These are phyloP conservation scores for Papilio polytes DNA, from an alignment of 1,140 invertebrate genomes.

Conservation along the genomic window DNA sequence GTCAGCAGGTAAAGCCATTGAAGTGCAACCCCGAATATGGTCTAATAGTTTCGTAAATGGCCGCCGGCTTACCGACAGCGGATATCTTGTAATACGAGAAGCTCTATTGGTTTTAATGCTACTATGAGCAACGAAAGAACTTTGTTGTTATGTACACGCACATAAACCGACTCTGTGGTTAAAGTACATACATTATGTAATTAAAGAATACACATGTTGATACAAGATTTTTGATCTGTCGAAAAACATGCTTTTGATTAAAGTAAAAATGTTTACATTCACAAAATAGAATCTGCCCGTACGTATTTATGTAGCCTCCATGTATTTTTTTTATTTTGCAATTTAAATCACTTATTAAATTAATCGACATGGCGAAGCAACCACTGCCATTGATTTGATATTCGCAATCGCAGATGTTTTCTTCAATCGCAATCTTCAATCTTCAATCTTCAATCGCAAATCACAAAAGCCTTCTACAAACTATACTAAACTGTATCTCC, in stretches of 20 bases:
- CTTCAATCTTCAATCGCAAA: too few species aligned
- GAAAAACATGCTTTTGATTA: not conserved
- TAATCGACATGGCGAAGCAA: too few species aligned
- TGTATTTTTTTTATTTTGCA: too few species aligned
- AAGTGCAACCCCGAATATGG: conserved; percentile 79
- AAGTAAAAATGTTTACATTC: too few species aligned
- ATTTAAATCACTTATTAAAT: too few species aligned
- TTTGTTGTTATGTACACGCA: conserved; percentile 22
- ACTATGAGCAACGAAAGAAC: conserved; percentile 50
- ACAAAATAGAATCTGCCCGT: too few species aligned
- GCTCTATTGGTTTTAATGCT: conserved; percentile 60
- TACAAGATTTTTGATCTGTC: not conserved
- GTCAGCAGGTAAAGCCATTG: conserved; percentile 77
- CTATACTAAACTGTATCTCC: too few species aligned
- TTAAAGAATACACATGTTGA: not conserved
- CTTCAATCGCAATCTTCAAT: too few species aligned
- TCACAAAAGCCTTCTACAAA: too few species aligned
- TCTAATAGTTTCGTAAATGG: conserved; percentile 76
- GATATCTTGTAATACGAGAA: conserved; percentile 71
- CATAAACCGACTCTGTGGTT: conserved; percentile 14
- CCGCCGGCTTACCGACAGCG: conserved; percentile 65
- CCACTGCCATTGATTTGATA: too few species aligned
- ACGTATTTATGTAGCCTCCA: too few species aligned
- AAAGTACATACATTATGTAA: not conserved
- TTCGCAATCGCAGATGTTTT: too few species aligned